Conservation (phyloP, 2,113 vertebrate genomes). For the Romanogobio albipinnatus region DNA sequence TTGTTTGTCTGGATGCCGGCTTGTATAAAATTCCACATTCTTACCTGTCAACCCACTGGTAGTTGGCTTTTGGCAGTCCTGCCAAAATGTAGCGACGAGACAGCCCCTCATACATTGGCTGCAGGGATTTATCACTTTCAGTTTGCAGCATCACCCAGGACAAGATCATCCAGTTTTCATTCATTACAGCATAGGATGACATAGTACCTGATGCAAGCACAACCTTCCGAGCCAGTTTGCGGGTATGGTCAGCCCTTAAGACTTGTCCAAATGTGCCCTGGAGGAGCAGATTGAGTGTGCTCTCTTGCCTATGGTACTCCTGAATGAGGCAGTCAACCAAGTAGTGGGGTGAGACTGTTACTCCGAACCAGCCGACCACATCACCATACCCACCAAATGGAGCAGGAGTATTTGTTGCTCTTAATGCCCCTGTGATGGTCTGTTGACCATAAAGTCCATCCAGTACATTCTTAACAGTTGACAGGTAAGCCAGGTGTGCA, state of each 20-base stretch:
- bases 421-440: no score
- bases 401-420: neutral
- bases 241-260: neutral
- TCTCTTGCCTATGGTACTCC: no score
- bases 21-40: no score
- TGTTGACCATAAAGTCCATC: no score
- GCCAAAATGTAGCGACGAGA: slow-evolving; percentile 3
- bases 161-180: no score
- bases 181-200: slow-evolving; percentile 49
- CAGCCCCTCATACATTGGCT: slow-evolving; percentile 19
- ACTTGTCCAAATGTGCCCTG: neutral
- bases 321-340: no score
- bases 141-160: no score
- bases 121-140: neutral
- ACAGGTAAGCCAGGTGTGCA: slow-evolving; percentile 20
- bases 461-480: neutral
- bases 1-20: no score
- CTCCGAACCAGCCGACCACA: neutral
- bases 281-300: neutral
- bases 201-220: slow-evolving; percentile 40
- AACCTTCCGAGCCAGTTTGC: neutral
- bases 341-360: no score
- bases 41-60: slow-evolving; percentile 45
- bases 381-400: slow-evolving; percentile 1
- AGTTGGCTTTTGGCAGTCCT: slow-evolving; percentile 32